Evolutionary conservation across 2,888 invertebrate species (phyloP).

Genomic region (Morpho achilles): DNA sequence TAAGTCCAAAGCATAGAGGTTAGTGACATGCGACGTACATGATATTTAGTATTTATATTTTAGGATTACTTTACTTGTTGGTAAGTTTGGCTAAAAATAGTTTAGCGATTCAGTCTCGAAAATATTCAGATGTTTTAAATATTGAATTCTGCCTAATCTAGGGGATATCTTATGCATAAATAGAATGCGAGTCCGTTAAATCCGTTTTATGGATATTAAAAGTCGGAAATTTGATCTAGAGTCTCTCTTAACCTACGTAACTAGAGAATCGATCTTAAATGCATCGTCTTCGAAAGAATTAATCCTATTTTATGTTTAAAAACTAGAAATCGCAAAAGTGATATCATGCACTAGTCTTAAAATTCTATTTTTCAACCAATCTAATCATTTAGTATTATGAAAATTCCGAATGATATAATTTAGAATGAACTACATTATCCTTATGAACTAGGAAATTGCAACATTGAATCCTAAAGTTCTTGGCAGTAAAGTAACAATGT

Average conservation of each 20-base stretch:
- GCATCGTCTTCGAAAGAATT: conserved; percentile 3
- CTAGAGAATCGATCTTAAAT: conserved; percentile 2
- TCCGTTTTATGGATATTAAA: too few species aligned
- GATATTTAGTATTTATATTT: too few species aligned
- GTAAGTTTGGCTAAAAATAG: too few species aligned
- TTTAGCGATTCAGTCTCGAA: too few species aligned
- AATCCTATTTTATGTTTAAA: conserved; percentile 16
- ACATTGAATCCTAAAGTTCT: conserved; percentile 62
- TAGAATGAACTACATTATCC: conserved; percentile 47
- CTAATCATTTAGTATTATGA: conserved; percentile 42
- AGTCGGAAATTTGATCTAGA: background rate
- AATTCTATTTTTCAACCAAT: conserved; percentile 36
- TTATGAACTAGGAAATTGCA: conserved; percentile 67
- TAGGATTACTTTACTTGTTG: too few species aligned
- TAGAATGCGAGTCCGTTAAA: too few species aligned
- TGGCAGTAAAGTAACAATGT: conserved; percentile 72
- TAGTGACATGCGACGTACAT: too few species aligned
- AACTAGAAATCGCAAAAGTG: conserved; percentile 49
- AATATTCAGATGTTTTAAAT: too few species aligned
- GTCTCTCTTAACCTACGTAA: background rate
- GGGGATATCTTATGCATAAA: too few species aligned
- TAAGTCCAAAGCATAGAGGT: too few species aligned
- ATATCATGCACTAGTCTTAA: conserved; percentile 53
- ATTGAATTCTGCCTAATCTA: too few species aligned
- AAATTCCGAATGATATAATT: conserved; percentile 44